Evolutionary conservation across 1,140 invertebrate genomes (phyloP).

Genomic region (Drosophila suzukii): DNA sequence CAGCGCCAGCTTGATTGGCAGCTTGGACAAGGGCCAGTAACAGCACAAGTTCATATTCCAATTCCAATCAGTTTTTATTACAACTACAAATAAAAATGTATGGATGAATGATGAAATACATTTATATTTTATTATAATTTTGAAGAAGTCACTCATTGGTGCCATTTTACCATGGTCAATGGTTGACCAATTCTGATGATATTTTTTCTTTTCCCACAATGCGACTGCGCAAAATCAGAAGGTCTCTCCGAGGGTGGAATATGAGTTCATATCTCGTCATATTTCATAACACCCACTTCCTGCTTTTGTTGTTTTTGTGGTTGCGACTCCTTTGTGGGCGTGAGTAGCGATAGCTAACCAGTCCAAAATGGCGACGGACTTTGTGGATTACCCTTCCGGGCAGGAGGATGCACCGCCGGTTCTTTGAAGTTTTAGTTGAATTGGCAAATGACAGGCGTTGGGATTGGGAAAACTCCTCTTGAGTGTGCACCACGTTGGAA

Average conservation of each 20-base stretch:
- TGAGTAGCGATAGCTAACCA: constrained; percentile 8
- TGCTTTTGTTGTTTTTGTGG: neutral
- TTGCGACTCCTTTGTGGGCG: constrained; percentile 47
- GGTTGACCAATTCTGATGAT: constrained; percentile 1
- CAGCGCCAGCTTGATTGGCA: constrained; percentile 60
- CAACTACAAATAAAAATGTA: no score
- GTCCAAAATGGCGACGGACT: constrained; percentile 54
- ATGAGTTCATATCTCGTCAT: constrained; percentile 76
- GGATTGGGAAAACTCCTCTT: constrained; percentile 10
- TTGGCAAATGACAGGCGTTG: constrained; percentile 49
- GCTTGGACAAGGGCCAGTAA: constrained; percentile 23
- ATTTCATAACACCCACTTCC: constrained; percentile 65
- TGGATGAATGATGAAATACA: no score
- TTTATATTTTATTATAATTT: no score
- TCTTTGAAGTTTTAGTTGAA: constrained; percentile 67
- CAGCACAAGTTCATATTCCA: no score
- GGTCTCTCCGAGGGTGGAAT: constrained; percentile 48
- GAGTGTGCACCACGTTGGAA: constrained; percentile 43
- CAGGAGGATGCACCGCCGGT: constrained; percentile 1
- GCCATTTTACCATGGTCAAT: constrained; percentile 8
- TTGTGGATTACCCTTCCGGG: constrained; percentile 2
- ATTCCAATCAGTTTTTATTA: no score
- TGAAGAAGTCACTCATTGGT: neutral
- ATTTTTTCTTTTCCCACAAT: neutral
- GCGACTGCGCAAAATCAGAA: constrained; percentile 61